Evolutionary conservation across 2,888 invertebrate species (phyloP), one percentile per base, ranked within the genome.

Genomic region (Azorinus chamasolen): DNA sequence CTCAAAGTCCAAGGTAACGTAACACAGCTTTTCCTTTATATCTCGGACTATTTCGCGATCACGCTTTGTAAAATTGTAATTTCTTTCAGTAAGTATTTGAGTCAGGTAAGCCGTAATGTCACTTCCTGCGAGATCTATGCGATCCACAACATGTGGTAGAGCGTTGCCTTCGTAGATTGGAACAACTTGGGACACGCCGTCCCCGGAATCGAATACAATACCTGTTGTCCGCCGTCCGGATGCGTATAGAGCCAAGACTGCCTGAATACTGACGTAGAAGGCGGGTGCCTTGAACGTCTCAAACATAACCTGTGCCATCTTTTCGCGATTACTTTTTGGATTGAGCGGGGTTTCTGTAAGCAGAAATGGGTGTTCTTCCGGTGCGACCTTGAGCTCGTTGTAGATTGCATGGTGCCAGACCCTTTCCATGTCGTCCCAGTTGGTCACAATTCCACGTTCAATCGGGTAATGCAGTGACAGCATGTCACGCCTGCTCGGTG

Each of bases 211-310:
- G 91, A 98, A 94, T 83, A 98, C 97, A 94, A 97, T 97, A 95
- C 97, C 97, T 93, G 97, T 97, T 94, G 97, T 97, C 95, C 97
- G 96, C 95, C 97, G 96, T 95, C 98, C 97, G 92, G 97, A 97
- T 84, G 97, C 97, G 94, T 97, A 98, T 93, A 97, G 95, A 48
- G 97, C 97, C 81, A 97, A 95, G 88, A 97, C 97, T 89, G 97
- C 97, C 94, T 97, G 97, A 94, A 97, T 97, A 92, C 97, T 97
- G 84, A 97, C 97, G 94, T 97, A 97, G 96, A 97, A 97, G 91
- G 97, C 97, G 83, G 97, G 97, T 59, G 96, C 96, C 94, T 96
- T 96, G 95, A 97, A 97, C 89, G 48, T 70, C 61, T 81, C 78
- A 50, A 81, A 78, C 78, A 78, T 74, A n/a, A 81, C 64, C 62